Base-by-base conservation (phyloP, 2,113 vertebrate genomes). In the Nyctibius bracteatus region DNA sequence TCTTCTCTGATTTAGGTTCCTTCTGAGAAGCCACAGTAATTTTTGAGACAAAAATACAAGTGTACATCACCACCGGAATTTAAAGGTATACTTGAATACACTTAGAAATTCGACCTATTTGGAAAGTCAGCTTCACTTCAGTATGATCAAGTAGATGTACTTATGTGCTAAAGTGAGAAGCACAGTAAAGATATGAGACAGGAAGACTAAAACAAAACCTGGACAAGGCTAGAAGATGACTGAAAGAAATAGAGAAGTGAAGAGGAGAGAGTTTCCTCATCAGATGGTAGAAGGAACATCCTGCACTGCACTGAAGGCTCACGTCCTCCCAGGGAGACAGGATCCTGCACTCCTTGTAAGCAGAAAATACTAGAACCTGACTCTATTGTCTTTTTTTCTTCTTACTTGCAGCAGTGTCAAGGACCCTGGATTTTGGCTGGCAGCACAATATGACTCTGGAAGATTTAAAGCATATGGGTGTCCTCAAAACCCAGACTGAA, bases 71-170 rank as follows among this genome's bases (percentile, higher is more conserved):
- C 28, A 33, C 9, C 2, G 0, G 39, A 91, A 90, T 82, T 68
- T 79, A 79, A 95, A 91, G 30, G 10, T 30, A 23, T 47, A 22
- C 0, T 1, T 63, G 39, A 78, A 67, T 67, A 85, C 43, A 55
- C 78, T 91, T 87, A 91, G 84, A 82, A 92, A 85, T 81, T n/a
- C 67, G 78, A 91, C 59, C 78, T 93, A 33, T 91, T 91, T 93
- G 78, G 47, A 81, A 89, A 93, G 78, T 71, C 52, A 85, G 8
- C 7, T 90, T 90, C 30, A 41, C 57, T n/a, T 28, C 43, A 59
- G 35, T 35, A 28, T 25, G 49, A 59, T 44, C 0, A 1, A 75
- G 57, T 78, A 67, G 31, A 72, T 77, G 80, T 81, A 52, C 8
- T 57, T 70, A 14, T 2, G 6, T 81, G 61, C 47, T 81, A 81